Evolutionary conservation across 1,140 invertebrate species (phyloP).

Genomic region (Arion vulgaris): DNA sequence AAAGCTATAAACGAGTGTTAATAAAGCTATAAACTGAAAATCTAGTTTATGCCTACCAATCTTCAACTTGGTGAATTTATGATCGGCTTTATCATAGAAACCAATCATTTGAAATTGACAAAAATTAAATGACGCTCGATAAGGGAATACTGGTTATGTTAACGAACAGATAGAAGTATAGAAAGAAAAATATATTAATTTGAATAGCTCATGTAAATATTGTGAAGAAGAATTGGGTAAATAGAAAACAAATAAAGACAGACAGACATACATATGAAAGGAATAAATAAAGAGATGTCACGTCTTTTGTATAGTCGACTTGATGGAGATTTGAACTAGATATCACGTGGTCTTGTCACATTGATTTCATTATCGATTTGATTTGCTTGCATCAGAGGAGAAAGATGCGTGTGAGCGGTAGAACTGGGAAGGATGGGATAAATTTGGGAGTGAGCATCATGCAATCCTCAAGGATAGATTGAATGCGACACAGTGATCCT

Average conservation of each 20-base stretch:
- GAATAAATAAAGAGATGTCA: not conserved
- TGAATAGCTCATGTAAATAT: too few species aligned
- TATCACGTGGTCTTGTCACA: not conserved
- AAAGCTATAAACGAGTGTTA: too few species aligned
- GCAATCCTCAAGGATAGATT: not conserved
- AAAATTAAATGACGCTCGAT: too few species aligned
- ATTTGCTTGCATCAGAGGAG: not conserved
- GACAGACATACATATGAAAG: too few species aligned
- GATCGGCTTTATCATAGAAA: too few species aligned
- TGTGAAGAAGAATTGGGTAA: too few species aligned
- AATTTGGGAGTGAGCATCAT: not conserved
- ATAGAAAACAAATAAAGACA: too few species aligned
- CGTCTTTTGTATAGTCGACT: not conserved
- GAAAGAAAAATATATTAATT: not conserved
- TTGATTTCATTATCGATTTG: not conserved
- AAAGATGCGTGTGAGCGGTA: not conserved
- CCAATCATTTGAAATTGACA: too few species aligned
- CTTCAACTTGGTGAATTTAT: too few species aligned
- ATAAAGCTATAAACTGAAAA: too few species aligned
- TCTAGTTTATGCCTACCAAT: too few species aligned
- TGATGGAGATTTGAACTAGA: not conserved
- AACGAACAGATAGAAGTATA: not conserved
- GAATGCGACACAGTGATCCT: not conserved
- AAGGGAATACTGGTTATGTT: too few species aligned
- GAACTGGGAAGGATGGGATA: not conserved